phyloP scores from a whole-genome alignment of 2,797 vertebrate species.

The Microctenopoma lineatum region DNA sequence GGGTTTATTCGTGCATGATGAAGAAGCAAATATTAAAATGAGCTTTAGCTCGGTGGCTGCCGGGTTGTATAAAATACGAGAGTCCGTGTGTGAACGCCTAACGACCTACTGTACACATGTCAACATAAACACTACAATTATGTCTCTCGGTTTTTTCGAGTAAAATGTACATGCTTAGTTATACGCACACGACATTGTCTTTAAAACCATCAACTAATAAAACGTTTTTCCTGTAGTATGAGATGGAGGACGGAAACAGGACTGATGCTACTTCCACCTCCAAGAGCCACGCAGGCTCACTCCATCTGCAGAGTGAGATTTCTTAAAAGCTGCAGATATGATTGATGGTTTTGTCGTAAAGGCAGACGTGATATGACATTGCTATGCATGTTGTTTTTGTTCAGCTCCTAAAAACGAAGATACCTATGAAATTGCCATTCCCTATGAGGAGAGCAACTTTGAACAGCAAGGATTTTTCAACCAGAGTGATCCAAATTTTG shows the following conservation, averaged over 20 bases:
- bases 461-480: slow-evolving; percentile 89
- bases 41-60: slow-evolving; percentile 11
- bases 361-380: background rate
- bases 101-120: background rate
- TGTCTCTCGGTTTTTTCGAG: background rate
- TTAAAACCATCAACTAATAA: slow-evolving; percentile 19
- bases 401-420: slow-evolving; percentile 89
- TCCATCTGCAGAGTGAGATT: slow-evolving; percentile 82
- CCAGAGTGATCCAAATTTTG: slow-evolving; percentile 83
- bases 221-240: slow-evolving; percentile 23
- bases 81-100: background rate
- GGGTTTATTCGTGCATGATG: background rate
- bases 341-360: background rate
- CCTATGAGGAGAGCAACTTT: slow-evolving; percentile 87
- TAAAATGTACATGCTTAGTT: background rate
- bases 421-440: slow-evolving; percentile 86
- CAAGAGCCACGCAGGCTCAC: slow-evolving; percentile 78
- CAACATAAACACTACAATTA: background rate
- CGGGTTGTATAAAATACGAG: slow-evolving; percentile 3
- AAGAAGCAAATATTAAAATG: background rate
- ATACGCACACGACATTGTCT: background rate
- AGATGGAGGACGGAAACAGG: slow-evolving; percentile 81
- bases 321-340: background rate
- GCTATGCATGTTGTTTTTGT: background rate
- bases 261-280: slow-evolving; percentile 75